Evolutionary conservation across 1,140 invertebrate genomes (phyloP).

Genomic region (Temnothorax curvispinosus): DNA sequence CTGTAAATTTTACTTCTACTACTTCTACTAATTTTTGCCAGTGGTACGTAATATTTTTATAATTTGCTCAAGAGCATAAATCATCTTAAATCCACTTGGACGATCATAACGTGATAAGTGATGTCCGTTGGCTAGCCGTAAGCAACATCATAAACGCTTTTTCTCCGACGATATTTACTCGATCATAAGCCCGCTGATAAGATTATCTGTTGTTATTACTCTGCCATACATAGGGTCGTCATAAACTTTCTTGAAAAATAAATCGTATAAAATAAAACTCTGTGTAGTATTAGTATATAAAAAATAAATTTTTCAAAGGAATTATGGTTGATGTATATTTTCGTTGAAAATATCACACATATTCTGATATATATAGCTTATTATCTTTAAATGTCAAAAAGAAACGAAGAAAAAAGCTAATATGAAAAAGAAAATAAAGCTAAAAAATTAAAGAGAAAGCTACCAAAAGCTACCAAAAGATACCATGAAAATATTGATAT

Average conservation of each 20-base stretch:
- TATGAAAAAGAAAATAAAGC: not conserved
- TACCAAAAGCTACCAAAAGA: not conserved
- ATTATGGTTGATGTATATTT: not conserved
- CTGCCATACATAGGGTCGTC: not conserved
- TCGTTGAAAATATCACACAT: not conserved
- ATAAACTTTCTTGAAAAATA: conserved; percentile 28
- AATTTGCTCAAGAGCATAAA: conserved; percentile 19
- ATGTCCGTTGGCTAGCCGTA: not conserved
- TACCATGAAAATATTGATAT: not conserved
- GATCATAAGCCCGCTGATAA: not conserved
- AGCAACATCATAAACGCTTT: conserved; percentile 11
- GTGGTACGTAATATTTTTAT: conserved; percentile 25
- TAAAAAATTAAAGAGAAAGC: not conserved
- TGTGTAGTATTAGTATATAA: not conserved
- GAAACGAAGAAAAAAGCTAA: not conserved
- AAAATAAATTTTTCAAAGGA: not conserved
- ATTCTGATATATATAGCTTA: not conserved
- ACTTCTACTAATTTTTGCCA: not conserved
- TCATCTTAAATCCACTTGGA: conserved; percentile 5
- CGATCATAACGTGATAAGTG: conserved; percentile 19
- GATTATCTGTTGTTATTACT: not conserved
- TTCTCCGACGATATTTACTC: conserved; percentile 28
- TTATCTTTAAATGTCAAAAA: not conserved
- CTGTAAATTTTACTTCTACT: conserved; percentile 25
- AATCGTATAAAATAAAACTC: conserved; percentile 5